Base-by-base conservation (phyloP, 2,888 invertebrate species). In the Stratiomys singularior region DNA sequence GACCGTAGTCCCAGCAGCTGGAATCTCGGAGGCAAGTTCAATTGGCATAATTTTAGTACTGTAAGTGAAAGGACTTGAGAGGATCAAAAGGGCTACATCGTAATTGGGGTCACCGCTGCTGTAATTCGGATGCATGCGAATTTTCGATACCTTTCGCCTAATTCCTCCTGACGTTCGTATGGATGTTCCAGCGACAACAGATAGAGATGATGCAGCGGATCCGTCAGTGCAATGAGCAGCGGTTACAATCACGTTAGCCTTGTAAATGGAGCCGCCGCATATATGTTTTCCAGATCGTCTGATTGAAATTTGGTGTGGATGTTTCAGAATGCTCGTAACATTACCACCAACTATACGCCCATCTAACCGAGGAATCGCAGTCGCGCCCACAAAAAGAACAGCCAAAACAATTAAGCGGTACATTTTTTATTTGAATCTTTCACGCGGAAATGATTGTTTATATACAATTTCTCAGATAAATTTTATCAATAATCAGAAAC, bases 31-130 rank as follows among this genome's bases (percentile, higher is more conserved):
- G 2, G 91, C 90, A 80, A 93, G 83, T 80, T 90, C 90, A 74
- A 92, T 89, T 0, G 92, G 91, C 0, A 88, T 86, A 63, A 92
- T 88, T 30, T 88, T 85, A 78, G 85, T 87, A 80, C 88, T 89
- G 79, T 90, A 89, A 78, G 85, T 85, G 11, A 89, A 87, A 1
- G 89, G 88, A 11, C 89, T 88, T 80, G 88, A 87, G 21, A 92
- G 83, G 69, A 88, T 87, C 47, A 93, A 82, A 11, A 93, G 82
- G 0, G 92, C 91, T 11, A 91, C 86, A 84, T 93, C 91, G 81
- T 91, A 89, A 27, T 90, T 88, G 77, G 87, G 85, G 63, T 88
- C 89, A 1, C 85, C 85, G 0, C 87, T 83, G 80, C 87, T 89
- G 82, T 89, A 92, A n/a, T 89, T 89, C 0, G 90, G 89, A 83